phyloP scores from a whole-genome alignment of 2,888 invertebrate genomes.

The Macaria notata region DNA sequence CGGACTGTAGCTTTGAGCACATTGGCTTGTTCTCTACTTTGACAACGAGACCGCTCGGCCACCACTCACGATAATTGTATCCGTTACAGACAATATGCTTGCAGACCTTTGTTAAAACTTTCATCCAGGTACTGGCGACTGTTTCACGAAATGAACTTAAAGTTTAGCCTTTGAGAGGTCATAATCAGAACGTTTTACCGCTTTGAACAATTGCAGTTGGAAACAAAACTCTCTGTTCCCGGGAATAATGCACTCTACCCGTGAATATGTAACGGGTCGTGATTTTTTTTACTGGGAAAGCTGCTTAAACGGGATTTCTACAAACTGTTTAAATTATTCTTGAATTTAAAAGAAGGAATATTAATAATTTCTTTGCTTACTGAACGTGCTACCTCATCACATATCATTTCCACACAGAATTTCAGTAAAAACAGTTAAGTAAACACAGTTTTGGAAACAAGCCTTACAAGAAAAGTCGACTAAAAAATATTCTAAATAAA shows the following conservation, averaged over 20 bases:
- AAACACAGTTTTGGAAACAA: too few relatives aligned
- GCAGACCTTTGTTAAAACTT: constrained; percentile 42
- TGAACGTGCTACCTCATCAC: too few relatives aligned
- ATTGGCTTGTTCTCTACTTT: constrained; percentile 47
- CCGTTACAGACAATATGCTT: constrained; percentile 55
- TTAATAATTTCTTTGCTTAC: too few relatives aligned
- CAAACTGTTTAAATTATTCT: too few relatives aligned
- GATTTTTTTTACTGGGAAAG: background rate
- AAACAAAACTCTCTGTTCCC: constrained; percentile 22
- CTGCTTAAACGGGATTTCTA: too few relatives aligned
- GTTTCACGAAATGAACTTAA: constrained; percentile 25
- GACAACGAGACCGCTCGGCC: constrained; percentile 48
- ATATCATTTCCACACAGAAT: too few relatives aligned
- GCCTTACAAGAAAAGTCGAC: too few relatives aligned
- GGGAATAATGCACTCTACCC: background rate
- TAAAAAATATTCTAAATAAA: too few relatives aligned
- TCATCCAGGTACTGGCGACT: constrained; percentile 27
- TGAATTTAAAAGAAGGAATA: too few relatives aligned
- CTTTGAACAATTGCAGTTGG: constrained; percentile 25
- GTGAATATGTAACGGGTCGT: constrained; percentile 10
- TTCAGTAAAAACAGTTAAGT: too few relatives aligned
- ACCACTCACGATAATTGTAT: constrained; percentile 57
- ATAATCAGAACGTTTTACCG: constrained; percentile 29
- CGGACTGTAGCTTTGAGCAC: constrained; percentile 44
- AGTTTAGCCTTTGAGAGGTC: constrained; percentile 26